Evolutionary conservation across 2,888 invertebrate genomes (phyloP).

Genomic region (Itoplectis maculator): DNA sequence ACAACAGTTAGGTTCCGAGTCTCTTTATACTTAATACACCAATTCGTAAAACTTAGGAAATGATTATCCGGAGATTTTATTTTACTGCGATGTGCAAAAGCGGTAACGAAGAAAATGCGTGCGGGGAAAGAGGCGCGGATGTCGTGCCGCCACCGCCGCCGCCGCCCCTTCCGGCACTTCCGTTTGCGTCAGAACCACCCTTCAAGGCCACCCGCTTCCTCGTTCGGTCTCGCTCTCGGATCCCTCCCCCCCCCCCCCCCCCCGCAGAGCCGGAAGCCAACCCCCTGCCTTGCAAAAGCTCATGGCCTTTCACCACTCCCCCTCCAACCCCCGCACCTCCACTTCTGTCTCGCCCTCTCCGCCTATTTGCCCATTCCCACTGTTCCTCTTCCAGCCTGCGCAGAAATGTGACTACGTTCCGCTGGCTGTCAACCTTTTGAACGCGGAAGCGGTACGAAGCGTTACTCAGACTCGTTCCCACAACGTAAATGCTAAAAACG

Average conservation of each 20-base stretch:
- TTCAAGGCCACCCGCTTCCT: conserved; percentile 51
- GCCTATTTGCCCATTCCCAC: no score
- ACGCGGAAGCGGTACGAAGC: conserved; percentile 35
- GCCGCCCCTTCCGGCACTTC: conserved; percentile 64
- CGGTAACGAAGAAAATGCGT: not conserved
- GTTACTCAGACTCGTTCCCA: not conserved
- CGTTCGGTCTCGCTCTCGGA: conserved; percentile 49
- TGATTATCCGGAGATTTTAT: no score
- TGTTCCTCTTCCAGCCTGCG: conserved; percentile 19
- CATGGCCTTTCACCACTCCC: conserved; percentile 40
- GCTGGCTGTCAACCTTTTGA: conserved; percentile 28
- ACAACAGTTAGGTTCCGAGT: no score
- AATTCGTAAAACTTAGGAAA: no score
- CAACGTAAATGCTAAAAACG: no score
- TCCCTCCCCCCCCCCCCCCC: conserved; percentile 33
- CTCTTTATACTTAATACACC: no score
- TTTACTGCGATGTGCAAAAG: conserved; percentile 2
- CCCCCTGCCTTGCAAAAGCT: conserved; percentile 54
- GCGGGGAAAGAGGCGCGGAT: conserved; percentile 50
- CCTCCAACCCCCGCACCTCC: conserved; percentile 21
- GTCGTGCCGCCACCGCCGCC: no score
- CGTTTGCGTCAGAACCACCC: conserved; percentile 67
- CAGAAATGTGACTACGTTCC: conserved; percentile 8
- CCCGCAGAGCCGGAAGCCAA: conserved; percentile 65
- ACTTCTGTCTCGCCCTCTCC: conserved; percentile 8